Evolutionary conservation across 2,113 vertebrate genomes (phyloP).

Genomic region (Carassius carassius): DNA sequence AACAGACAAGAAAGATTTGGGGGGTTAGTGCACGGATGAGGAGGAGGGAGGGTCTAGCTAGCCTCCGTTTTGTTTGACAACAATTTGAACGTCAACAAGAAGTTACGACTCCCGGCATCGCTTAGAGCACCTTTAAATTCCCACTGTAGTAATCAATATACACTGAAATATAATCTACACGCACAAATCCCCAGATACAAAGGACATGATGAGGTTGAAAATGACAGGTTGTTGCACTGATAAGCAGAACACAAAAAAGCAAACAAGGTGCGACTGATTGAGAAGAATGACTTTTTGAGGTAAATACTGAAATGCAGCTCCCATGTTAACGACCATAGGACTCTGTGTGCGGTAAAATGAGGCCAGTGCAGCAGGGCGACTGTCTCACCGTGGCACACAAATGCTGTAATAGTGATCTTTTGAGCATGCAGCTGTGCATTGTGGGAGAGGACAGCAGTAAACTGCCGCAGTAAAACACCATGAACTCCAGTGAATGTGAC

Average conservation of each 20-base stretch:
- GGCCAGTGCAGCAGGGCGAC: neutral
- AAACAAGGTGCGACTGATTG: neutral
- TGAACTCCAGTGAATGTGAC: constrained; percentile 5
- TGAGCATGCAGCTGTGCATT: constrained; percentile 1
- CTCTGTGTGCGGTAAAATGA: neutral
- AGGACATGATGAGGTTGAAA: neutral
- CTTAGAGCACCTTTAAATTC: too few relatives aligned
- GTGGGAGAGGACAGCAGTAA: constrained; percentile 25
- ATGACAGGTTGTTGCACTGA: neutral
- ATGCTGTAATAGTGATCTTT: neutral
- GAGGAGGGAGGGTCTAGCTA: too few relatives aligned
- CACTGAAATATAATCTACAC: neutral
- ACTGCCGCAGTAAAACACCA: constrained; percentile 11
- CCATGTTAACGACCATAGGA: neutral
- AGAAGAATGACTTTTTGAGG: neutral
- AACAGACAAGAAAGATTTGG: too few relatives aligned
- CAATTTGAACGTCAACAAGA: too few relatives aligned
- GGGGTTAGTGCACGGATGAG: too few relatives aligned
- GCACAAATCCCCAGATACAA: neutral
- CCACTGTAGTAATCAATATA: neutral
- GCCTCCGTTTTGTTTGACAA: too few relatives aligned
- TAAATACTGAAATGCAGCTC: neutral
- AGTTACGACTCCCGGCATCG: too few relatives aligned
- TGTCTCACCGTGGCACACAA: constrained; percentile 4
- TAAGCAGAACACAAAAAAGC: neutral